These are phyloP conservation scores for Drosophila murphyi DNA, from an alignment of 1,140 invertebrate species.

Conservation along the genomic window DNA sequence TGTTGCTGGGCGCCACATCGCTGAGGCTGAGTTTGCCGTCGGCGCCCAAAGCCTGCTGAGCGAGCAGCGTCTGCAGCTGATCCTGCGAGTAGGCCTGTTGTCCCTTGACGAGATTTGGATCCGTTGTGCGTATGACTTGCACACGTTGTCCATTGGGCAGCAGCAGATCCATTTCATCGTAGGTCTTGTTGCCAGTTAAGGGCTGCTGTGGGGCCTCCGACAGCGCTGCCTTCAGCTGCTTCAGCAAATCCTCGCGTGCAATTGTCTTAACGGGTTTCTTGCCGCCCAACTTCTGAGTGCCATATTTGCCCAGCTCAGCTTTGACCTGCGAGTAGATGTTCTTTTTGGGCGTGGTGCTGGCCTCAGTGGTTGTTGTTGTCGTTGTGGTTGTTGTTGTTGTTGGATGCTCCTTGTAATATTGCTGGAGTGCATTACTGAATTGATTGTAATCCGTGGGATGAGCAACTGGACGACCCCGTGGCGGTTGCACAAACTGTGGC, in stretches of 20 bases:
- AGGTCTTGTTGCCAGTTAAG: conserved; percentile 87
- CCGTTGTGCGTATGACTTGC: conserved; percentile 88
- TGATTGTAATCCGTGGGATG: conserved; percentile 84
- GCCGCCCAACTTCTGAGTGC: conserved; percentile 65
- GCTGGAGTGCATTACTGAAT: conserved; percentile 85
- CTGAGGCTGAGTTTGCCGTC: conserved; percentile 62
- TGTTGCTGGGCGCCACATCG: conserved; percentile 83
- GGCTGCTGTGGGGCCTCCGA: conserved; percentile 88
- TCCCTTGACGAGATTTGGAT: conserved; percentile 87
- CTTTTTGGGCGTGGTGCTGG: conserved; percentile 74
- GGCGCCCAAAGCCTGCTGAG: conserved; percentile 65
- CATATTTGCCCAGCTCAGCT: conserved; percentile 72
- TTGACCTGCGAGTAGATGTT: conserved; percentile 74
- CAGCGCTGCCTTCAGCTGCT: conserved; percentile 89
- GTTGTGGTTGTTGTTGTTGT: conserved; percentile 84
- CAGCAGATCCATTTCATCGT: conserved; percentile 89
- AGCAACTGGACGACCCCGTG: conserved; percentile 76
- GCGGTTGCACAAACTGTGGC: conserved; percentile 57
- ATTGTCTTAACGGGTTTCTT: conserved; percentile 83
- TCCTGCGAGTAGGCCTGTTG: conserved; percentile 80
- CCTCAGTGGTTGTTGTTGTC: conserved; percentile 76
- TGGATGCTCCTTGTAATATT: conserved; percentile 85
- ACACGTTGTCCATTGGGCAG: conserved; percentile 90
- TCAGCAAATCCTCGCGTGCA: conserved; percentile 87
- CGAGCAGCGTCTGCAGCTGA: conserved; percentile 70